Evolutionary conservation across 1,140 invertebrate genomes (phyloP).

Genomic region (Dendrolimus kikuchii): DNA sequence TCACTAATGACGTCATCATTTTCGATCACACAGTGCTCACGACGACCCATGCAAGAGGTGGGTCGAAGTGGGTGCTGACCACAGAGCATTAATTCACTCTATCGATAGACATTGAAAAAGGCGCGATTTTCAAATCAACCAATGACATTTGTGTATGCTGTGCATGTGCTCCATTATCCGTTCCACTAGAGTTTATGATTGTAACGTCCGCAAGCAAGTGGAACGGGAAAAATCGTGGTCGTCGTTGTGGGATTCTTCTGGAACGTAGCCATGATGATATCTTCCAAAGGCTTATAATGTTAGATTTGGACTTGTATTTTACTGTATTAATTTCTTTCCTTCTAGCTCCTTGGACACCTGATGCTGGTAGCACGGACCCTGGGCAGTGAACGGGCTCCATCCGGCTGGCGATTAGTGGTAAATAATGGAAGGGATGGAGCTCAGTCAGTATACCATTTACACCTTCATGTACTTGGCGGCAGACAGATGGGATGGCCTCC

Average conservation of each 20-base stretch:
- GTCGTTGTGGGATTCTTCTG: neutral
- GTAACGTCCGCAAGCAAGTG: too few species aligned
- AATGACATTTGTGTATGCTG: too few species aligned
- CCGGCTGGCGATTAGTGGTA: conserved; percentile 76
- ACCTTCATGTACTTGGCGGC: conserved; percentile 85
- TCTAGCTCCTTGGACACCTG: conserved; percentile 76
- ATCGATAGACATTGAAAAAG: too few species aligned
- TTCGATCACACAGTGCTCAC: too few species aligned
- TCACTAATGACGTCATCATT: too few species aligned
- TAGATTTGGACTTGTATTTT: neutral
- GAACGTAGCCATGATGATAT: neutral
- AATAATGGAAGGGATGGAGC: conserved; percentile 82
- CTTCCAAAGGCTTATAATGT: neutral
- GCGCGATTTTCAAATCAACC: too few species aligned
- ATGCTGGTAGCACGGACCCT: conserved; percentile 75
- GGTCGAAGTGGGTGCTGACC: too few species aligned
- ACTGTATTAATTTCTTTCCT: conserved; percentile 5
- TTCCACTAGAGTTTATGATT: too few species aligned
- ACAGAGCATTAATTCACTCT: too few species aligned
- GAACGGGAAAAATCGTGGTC: neutral
- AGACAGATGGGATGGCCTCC: conserved; percentile 88
- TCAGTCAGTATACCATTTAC: conserved; percentile 83
- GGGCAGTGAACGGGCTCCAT: conserved; percentile 66
- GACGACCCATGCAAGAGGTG: too few species aligned
- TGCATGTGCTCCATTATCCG: too few species aligned